Conservation (phyloP, 2,113 vertebrate species). For the Sisor rabdophorus region DNA sequence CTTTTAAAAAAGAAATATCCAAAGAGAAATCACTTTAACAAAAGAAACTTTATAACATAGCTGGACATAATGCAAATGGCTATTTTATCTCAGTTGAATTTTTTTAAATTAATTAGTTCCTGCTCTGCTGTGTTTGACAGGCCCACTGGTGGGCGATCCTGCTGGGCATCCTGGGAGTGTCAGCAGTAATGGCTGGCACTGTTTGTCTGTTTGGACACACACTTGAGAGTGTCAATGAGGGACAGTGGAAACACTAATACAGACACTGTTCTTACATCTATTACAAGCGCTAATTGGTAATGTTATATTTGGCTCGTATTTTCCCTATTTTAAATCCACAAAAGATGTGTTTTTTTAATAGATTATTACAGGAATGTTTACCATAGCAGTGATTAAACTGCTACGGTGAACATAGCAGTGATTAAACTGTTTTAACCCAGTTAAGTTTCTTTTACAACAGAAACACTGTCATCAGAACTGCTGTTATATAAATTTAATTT, state of each 20-base stretch:
- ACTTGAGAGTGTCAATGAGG: slow-evolving; percentile 51
- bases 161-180: slow-evolving; percentile 64
- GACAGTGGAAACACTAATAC: slow-evolving; percentile 21
- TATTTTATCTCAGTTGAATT: neutral
- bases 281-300: neutral
- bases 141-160: slow-evolving; percentile 74
- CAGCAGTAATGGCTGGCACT: slow-evolving; percentile 68
- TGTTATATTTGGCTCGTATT: neutral
- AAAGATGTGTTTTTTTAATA: no score
- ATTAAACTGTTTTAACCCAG: neutral
- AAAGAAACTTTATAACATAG: neutral
- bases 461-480: neutral
- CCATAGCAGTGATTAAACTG: no score
- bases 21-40: neutral
- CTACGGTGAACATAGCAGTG: no score
- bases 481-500: neutral
- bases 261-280: no score
- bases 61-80: neutral
- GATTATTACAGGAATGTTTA: no score
- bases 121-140: slow-evolving; percentile 46
- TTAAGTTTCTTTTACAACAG: neutral
- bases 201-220: slow-evolving; percentile 66
- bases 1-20: neutral
- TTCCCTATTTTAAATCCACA: no score
- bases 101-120: neutral